These are phyloP conservation scores for Cossypha caffra DNA, from an alignment of 2,797 vertebrate species.

Conservation along the genomic window DNA sequence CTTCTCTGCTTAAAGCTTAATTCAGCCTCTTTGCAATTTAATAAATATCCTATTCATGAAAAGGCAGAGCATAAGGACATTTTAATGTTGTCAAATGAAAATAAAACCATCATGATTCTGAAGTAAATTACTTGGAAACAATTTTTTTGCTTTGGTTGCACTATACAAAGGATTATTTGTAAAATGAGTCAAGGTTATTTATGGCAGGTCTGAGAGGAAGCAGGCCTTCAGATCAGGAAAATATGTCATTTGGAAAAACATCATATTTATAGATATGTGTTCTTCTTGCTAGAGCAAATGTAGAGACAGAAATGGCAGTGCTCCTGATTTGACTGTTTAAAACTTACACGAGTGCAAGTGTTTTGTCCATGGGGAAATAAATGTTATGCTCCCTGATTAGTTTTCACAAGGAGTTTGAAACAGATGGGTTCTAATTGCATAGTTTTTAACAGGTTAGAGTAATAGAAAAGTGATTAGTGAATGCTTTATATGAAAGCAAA, in stretches of 20 bases:
- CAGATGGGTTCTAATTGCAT: background rate
- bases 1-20: background rate
- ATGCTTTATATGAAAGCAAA: background rate
- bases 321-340: background rate
- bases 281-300: background rate
- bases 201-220: background rate
- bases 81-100: background rate
- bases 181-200: background rate
- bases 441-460: background rate
- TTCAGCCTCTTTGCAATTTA: background rate
- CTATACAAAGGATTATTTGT: background rate
- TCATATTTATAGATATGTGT: background rate
- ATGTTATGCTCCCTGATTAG: accelerated
- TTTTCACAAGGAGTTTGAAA: background rate
- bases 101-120: background rate
- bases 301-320: background rate
- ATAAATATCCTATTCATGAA: background rate
- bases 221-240: background rate
- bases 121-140: background rate
- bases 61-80: background rate
- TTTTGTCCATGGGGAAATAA: background rate
- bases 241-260: background rate
- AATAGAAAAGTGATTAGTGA: background rate
- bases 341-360: background rate
- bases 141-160: background rate